Conservation (phyloP, 2,113 vertebrate species). For the Reinhardtius hippoglossoides region DNA sequence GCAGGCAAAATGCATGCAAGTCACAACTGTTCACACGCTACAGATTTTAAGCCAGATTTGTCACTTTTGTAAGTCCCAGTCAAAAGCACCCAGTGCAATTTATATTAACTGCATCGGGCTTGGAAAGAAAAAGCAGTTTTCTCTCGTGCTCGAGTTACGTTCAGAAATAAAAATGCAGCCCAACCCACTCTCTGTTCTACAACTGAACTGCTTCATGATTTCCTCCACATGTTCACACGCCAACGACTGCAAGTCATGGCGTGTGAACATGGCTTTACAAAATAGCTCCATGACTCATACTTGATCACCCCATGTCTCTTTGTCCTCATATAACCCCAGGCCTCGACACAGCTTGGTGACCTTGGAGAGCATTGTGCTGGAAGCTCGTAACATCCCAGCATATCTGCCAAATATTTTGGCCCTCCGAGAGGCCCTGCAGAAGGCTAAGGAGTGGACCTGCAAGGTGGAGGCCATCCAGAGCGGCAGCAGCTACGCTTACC, state of each 20-base stretch:
- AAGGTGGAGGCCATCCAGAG: constrained; percentile 97
- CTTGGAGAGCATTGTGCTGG: constrained; percentile 93
- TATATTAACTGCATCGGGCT: too few species aligned
- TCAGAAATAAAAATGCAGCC: too few species aligned
- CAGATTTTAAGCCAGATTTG: too few species aligned
- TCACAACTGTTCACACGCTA: not conserved
- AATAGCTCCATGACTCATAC: not conserved
- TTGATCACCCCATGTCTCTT: not conserved
- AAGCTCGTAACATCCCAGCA: constrained; percentile 96
- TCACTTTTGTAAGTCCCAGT: too few species aligned
- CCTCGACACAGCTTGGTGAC: constrained; percentile 93
- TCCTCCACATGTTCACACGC: too few species aligned
- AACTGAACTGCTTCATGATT: too few species aligned
- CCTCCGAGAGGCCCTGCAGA: constrained; percentile 93
- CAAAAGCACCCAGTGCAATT: too few species aligned
- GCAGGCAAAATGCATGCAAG: not conserved
- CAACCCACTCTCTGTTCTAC: too few species aligned
- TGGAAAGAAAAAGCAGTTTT: too few species aligned
- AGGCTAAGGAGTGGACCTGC: constrained; percentile 94
- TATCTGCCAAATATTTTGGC: constrained; percentile 95
- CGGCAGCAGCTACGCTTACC: constrained; percentile 91
- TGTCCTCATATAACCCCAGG: constrained; percentile 72
- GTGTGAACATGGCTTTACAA: not conserved
- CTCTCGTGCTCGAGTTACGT: too few species aligned
- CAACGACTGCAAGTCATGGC: too few species aligned